phyloP scores from a whole-genome alignment of 2,888 invertebrate genomes.

The Listrodromus nycthemerus region DNA sequence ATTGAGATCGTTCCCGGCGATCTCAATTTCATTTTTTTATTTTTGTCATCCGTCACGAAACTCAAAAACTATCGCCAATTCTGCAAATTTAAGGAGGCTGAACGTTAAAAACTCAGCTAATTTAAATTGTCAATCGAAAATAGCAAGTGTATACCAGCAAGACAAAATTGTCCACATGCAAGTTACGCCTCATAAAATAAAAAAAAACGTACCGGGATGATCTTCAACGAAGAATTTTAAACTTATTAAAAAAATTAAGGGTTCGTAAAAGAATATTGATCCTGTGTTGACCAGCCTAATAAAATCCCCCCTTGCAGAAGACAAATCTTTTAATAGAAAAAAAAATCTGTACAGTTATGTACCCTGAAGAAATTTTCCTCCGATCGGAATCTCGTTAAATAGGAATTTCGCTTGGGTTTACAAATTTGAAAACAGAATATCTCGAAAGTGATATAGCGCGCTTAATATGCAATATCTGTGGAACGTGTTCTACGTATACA shows the following conservation, averaged over 20 bases:
- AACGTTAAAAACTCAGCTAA: not conserved
- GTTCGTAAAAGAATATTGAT: not conserved
- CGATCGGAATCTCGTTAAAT: not conserved
- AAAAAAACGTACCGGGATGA: not conserved
- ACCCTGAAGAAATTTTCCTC: not conserved
- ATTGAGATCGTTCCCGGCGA: not conserved
- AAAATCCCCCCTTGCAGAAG: not conserved
- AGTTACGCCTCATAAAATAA: no score
- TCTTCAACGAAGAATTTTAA: not conserved
- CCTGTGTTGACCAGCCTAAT: not conserved
- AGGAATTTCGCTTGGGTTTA: not conserved
- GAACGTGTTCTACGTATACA: slow-evolving; percentile 31
- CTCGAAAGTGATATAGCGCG: not conserved
- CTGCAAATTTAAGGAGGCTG: not conserved
- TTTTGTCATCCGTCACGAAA: not conserved
- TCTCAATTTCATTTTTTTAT: not conserved
- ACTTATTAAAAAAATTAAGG: not conserved
- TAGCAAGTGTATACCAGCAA: not conserved
- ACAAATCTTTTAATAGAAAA: not conserved
- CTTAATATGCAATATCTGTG: not conserved
- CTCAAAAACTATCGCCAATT: not conserved
- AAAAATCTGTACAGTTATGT: not conserved
- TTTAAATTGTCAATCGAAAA: not conserved
- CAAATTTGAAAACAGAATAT: not conserved
- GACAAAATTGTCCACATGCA: not conserved